These are phyloP conservation scores for Dynastes maya DNA, from an alignment of 2,888 invertebrate genomes.

Conservation along the genomic window DNA sequence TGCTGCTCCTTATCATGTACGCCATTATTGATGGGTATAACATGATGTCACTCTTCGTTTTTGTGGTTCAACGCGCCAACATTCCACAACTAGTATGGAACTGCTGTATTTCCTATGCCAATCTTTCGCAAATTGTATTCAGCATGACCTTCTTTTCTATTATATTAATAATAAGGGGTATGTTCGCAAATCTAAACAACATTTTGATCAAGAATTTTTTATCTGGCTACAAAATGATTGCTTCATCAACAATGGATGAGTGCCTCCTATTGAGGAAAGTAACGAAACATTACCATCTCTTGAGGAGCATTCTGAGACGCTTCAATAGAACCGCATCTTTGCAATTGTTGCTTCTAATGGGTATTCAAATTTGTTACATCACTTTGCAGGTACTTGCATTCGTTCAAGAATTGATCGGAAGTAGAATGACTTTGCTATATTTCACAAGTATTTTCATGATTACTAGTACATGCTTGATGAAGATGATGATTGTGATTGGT, in stretches of 20 bases:
- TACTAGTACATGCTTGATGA: not conserved
- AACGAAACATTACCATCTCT: not conserved
- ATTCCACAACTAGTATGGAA: not conserved
- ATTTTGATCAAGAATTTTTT: not conserved
- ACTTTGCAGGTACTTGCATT: not conserved
- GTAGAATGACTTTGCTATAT: not conserved
- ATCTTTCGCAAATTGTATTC: not conserved
- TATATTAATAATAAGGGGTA: not conserved
- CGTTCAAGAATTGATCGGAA: not conserved
- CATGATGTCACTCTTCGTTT: not conserved
- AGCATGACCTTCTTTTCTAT: not conserved
- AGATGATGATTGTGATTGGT: not conserved
- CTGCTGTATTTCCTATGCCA: not conserved
- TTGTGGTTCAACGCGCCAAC: not conserved
- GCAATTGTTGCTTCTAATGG: not conserved
- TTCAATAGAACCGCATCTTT: not conserved
- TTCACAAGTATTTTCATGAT: not conserved
- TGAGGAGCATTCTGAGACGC: not conserved
- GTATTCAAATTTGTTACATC: not conserved
- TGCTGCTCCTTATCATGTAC: not conserved
- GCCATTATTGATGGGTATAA: not conserved
- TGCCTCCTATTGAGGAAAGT: not conserved
- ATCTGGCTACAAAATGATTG: not conserved
- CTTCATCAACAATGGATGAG: not conserved
- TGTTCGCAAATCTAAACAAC: not conserved